phyloP scores from a whole-genome alignment of 2,888 invertebrate species.

The Morpho deidamia region DNA sequence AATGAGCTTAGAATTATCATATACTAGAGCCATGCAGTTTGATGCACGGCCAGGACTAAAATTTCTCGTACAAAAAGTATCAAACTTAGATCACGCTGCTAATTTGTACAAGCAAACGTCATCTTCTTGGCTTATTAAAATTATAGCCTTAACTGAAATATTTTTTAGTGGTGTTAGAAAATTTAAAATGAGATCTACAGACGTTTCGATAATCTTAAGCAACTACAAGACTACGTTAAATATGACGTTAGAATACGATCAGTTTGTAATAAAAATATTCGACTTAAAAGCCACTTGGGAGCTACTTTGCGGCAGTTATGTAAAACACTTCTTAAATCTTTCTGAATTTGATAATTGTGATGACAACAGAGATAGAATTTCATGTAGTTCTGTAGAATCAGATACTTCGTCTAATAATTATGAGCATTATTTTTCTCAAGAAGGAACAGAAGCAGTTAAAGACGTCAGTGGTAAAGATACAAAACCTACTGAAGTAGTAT shows the following conservation, averaged over 20 bases:
- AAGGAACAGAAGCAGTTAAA: constrained; percentile 22
- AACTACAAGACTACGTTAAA: constrained; percentile 76
- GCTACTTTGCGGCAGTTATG: constrained; percentile 76
- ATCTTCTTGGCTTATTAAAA: constrained; percentile 93
- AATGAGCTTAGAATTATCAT: constrained; percentile 89
- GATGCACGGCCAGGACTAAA: constrained; percentile 95
- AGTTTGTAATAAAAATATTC: constrained; percentile 78
- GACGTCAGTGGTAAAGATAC: constrained; percentile 3
- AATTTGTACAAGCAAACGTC: constrained; percentile 96
- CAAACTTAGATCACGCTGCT: constrained; percentile 90
- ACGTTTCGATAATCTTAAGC: constrained; percentile 81
- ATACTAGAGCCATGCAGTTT: constrained; percentile 89
- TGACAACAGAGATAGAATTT: constrained; percentile 48
- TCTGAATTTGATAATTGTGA: constrained; percentile 62
- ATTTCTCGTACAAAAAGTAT: constrained; percentile 95
- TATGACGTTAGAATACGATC: constrained; percentile 73
- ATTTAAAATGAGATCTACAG: constrained; percentile 79
- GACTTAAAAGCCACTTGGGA: constrained; percentile 81
- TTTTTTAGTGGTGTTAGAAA: constrained; percentile 85
- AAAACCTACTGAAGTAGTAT: constrained; percentile 19
- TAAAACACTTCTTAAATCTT: constrained; percentile 63
- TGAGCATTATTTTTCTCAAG: constrained; percentile 51
- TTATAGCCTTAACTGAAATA: constrained; percentile 91
- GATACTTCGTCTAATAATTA: constrained; percentile 63
- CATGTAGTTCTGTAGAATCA: constrained; percentile 59